These are phyloP conservation scores for Heteromurus nitidus DNA, from an alignment of 2,888 invertebrate genomes.

Conservation along the genomic window DNA sequence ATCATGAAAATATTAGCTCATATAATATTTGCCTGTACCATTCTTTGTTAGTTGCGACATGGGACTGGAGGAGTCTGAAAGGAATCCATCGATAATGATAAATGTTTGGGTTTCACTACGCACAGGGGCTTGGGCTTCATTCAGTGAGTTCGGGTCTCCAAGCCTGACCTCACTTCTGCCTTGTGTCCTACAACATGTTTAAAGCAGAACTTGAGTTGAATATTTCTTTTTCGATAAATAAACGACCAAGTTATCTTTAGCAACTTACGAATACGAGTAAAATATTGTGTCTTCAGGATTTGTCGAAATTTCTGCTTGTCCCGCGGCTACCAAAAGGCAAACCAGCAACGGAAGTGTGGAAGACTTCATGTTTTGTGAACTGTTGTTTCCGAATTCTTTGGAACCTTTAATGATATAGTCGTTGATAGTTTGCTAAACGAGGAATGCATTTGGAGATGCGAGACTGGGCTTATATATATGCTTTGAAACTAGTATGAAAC, in stretches of 20 bases:
- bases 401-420: not conserved
- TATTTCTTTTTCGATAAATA: constrained; percentile 1
- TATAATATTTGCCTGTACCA: no score
- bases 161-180: constrained; percentile 20
- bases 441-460: no score
- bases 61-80: constrained; percentile 46
- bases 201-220: not conserved
- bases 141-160: constrained; percentile 23
- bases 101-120: constrained; percentile 28
- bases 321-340: constrained; percentile 22
- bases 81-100: constrained; percentile 59
- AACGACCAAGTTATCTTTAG: not conserved
- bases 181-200: constrained; percentile 15
- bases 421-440: no score
- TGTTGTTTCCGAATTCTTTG: constrained; percentile 31
- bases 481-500: no score
- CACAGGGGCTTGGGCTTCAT: constrained; percentile 14
- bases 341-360: not conserved
- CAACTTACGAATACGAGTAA: constrained; percentile 43
- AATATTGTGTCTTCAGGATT: constrained; percentile 39
- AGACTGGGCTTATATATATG: no score
- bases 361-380: no score
- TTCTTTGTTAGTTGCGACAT: constrained; percentile 14
- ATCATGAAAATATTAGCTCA: no score
- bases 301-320: constrained; percentile 23